Conservation (phyloP, 1,140 invertebrate genomes). For the Oryzaephilus surinamensis region DNA sequence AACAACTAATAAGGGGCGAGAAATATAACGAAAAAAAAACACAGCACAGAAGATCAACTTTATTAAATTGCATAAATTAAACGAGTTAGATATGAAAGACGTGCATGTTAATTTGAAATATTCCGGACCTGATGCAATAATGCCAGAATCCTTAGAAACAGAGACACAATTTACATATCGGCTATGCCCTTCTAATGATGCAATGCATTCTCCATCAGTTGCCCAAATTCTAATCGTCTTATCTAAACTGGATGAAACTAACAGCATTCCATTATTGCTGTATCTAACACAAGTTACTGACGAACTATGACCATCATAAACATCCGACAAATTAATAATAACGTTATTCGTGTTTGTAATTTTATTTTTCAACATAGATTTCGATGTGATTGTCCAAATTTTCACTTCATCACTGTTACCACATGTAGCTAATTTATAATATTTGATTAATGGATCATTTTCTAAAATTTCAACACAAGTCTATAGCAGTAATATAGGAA, state of each 20-base stretch:
- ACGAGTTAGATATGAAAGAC: neutral
- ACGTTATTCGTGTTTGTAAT: constrained; percentile 15
- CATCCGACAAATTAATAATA: constrained; percentile 17
- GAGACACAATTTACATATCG: constrained; percentile 64
- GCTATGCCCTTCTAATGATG: constrained; percentile 46
- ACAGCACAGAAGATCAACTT: no score
- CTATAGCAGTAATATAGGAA: no score
- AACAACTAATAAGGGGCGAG: no score
- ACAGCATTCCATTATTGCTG: constrained; percentile 44
- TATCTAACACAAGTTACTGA: constrained; percentile 54
- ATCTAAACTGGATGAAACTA: constrained; percentile 57
- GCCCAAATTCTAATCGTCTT: constrained; percentile 63
- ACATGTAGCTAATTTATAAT: constrained; percentile 52
- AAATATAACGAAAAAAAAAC: no score
- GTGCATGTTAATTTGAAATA: no score
- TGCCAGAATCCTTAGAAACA: constrained; percentile 51
- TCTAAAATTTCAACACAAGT: constrained; percentile 30
- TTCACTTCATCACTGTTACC: constrained; percentile 66
- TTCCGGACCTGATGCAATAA: constrained; percentile 51
- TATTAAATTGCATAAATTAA: no score
- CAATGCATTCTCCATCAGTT: constrained; percentile 33
- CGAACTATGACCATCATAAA: constrained; percentile 35
- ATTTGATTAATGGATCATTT: constrained; percentile 36
- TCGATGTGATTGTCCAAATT: constrained; percentile 53
- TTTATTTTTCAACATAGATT: constrained; percentile 25